Evolutionary conservation across 1,140 invertebrate species (phyloP), one percentile per base, ranked within the genome.

Genomic region (Papilio aristodemus): DNA sequence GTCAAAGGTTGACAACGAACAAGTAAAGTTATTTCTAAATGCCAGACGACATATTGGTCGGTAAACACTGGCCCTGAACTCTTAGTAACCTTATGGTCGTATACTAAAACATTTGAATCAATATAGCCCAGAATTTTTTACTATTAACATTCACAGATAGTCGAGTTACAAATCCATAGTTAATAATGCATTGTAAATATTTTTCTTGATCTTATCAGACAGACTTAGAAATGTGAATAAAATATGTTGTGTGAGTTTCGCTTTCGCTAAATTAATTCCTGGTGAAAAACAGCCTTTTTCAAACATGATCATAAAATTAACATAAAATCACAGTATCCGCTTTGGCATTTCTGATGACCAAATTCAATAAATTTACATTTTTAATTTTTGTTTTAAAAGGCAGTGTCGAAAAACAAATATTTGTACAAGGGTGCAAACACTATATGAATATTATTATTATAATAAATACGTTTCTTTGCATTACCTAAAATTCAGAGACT

Each of bases 1-100:
- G 36, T 60, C 59, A 62, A 37, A 62, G 59, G 59, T 62, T 25
- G 36, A 59, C 3, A 9, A 41, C 57, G 14, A 59, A 0, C 25
- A 27, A n/a, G 57, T 54, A 54, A 54, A 54, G 22, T 54, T 27
- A 58, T 58, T 58, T 36, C 25, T 58, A 25, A 19, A 22, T 25
- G 17, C 17, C 10, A 19, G 19, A 54, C 22, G 19, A 54, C 46
- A 54, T 22, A 54, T 17, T 54, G 46, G 19, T 25, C 17, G 9
- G 46, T 54, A 54, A 25, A 25, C 22, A 54, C 19, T 10, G 10
- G 19, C 19, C 19, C 3, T 54, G 17, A 54, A 54, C 46, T 54
- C 46, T 54, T 11, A 11, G 9, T 54, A 54, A 54, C 46, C 46
- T 54, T 54, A 3, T 3, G 27, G 27, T 32, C 27, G 27, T 32